Evolutionary conservation across 2,888 invertebrate genomes (phyloP), one percentile per base, ranked within the genome.

Genomic region (Acanthosepion esculentum): DNA sequence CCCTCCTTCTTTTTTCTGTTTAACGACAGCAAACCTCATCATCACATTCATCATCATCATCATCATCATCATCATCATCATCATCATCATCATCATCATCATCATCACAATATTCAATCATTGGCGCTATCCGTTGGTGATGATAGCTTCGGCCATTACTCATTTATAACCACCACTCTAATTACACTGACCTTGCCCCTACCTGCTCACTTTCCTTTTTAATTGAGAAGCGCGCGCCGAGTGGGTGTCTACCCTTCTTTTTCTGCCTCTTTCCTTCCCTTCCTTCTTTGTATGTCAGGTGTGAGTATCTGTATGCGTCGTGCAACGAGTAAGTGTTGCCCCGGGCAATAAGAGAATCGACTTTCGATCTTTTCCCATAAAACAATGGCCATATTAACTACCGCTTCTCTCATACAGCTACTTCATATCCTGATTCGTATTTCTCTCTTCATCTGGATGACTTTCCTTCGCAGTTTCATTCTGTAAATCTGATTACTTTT

Each of bases 141-240:
- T 78, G n/a, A n/a, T n/a, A 15, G n/a, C 78, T 2, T n/a, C 33
- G 15, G 78, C 78, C 78, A 33, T 33, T 78, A 33, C n/a, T 78
- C 78, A 78, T 78, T 78, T 78, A 78, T n/a, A n/a, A 78, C n/a
- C n/a, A 33, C n/a, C n/a, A n/a, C 78, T 78, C n/a, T 78, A 78
- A 78, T 78, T 78, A 78, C 15, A n/a, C n/a, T n/a, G 78, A 78
- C n/a, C n/a, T n/a, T n/a, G n/a, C n/a, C 78, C n/a, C 33, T 3
- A n/a, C 78, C 78, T n/a, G 12, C 10, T 12, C 78, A 78, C 78
- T 33, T 33, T 78, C 78, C 78, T 15, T 78, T 78, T 78, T 78
- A 33, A 78, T 78, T 78, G 78, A 78, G 33, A 78, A 78, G n/a
- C 12, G 4, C 78, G 78, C 78, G 15, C 33, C 78, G n/a, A 78